Conservation (phyloP, 2,113 vertebrate species). For the Mustela lutreola region DNA sequence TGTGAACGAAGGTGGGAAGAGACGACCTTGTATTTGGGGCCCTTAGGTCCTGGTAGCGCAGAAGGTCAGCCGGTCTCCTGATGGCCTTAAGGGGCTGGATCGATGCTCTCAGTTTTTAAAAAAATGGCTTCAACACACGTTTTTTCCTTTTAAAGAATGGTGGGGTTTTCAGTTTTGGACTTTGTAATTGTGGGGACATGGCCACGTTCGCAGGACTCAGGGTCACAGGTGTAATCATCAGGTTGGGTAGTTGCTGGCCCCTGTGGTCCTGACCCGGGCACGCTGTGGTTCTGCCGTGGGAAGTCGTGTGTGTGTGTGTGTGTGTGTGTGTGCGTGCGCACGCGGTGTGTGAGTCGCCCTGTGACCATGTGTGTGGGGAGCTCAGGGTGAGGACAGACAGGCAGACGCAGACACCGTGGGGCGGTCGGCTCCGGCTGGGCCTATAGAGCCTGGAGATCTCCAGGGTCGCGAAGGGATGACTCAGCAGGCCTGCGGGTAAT, state of each 20-base stretch:
- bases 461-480: neutral
- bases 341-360: accelerated
- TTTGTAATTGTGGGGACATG: neutral
- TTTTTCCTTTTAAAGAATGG: neutral
- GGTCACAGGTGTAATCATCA: neutral
- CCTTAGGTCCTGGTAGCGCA: accelerated
- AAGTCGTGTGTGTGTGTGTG: neutral
- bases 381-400: no score
- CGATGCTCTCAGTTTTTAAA: neutral
- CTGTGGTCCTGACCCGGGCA: accelerated
- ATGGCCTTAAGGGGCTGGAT: no score
- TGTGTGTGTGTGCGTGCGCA: accelerated
- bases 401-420: neutral
- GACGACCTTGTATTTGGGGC: neutral
- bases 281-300: neutral
- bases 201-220: neutral
- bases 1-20: neutral
- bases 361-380: neutral
- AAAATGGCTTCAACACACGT: neutral
- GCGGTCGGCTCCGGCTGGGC: neutral
- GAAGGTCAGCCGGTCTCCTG: neutral
- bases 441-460: neutral
- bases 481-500: conserved; percentile 62
- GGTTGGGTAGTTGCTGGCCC: neutral
- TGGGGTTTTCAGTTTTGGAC: neutral